Conservation (phyloP, 2,888 invertebrate genomes). For the Epiperipatus broadwayi region DNA sequence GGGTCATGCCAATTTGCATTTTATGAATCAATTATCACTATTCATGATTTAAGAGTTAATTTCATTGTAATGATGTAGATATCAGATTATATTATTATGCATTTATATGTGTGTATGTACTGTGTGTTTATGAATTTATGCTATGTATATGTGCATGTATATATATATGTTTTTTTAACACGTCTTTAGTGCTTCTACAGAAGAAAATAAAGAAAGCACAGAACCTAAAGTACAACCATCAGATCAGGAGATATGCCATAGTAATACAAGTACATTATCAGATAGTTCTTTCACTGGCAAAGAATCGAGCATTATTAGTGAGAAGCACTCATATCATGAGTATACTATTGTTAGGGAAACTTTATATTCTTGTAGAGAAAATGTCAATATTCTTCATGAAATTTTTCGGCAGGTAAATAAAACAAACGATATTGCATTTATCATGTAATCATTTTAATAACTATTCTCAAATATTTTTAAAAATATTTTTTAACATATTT, state of each 20-base stretch:
- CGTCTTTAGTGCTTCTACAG: no score
- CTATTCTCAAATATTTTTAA: conserved; percentile 5
- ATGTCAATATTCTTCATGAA: conserved; percentile 85
- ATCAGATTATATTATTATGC: no score
- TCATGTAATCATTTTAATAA: neutral
- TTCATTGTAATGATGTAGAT: no score
- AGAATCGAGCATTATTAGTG: conserved; percentile 12
- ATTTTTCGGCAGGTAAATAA: conserved; percentile 52
- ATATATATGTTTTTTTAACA: no score
- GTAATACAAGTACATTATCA: no score
- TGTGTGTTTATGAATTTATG: no score
- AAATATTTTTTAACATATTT: neutral
- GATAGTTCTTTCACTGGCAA: conserved; percentile 8
- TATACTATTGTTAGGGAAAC: conserved; percentile 57
- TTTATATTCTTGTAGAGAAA: conserved; percentile 63
- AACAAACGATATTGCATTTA: conserved; percentile 1
- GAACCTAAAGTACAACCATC: neutral
- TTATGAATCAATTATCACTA: no score
- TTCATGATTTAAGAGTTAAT: no score
- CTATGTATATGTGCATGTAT: no score
- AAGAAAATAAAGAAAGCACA: no score
- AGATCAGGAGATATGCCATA: neutral
- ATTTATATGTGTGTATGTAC: no score
- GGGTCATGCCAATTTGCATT: no score
- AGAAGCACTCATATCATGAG: conserved; percentile 18